Conservation (phyloP, 2,888 invertebrate genomes). For the Brassicogethes aeneus region DNA sequence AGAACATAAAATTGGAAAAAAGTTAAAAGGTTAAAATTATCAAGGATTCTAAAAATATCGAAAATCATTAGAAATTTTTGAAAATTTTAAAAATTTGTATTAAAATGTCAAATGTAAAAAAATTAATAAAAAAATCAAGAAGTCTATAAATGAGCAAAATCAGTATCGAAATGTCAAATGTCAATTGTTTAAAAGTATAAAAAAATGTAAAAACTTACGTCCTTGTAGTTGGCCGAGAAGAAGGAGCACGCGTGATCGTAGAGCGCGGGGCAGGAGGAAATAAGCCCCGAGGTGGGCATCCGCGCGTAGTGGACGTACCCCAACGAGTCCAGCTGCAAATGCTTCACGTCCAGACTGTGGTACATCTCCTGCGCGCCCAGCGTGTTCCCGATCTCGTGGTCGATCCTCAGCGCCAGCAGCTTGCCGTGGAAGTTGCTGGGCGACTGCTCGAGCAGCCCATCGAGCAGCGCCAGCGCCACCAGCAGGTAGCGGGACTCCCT, state of each 20-base stretch:
- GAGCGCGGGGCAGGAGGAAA: conserved; percentile 57
- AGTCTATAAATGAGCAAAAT: neutral
- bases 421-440: conserved; percentile 87
- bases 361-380: conserved; percentile 66
- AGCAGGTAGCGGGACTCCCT: conserved; percentile 49
- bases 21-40: too few relatives aligned
- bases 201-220: too few relatives aligned
- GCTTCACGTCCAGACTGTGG: conserved; percentile 79
- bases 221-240: conserved; percentile 81
- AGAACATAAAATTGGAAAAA: too few relatives aligned
- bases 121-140: neutral
- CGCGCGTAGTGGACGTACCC: conserved; percentile 76
- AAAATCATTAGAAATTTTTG: too few relatives aligned
- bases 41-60: too few relatives aligned
- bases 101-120: too few relatives aligned
- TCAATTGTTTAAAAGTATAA: too few relatives aligned
- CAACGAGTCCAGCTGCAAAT: conserved; percentile 86
- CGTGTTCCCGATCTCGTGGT: conserved; percentile 63
- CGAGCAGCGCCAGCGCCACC: conserved; percentile 60
- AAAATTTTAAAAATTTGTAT: too few relatives aligned
- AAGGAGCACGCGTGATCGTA: conserved; percentile 74
- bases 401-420: conserved; percentile 71
- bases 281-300: conserved; percentile 63
- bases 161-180: neutral
- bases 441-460: conserved; percentile 64